Evolutionary conservation across 2,797 vertebrate genomes (phyloP), one percentile per base, ranked within the genome.

Genomic region (Borostomias antarcticus): DNA sequence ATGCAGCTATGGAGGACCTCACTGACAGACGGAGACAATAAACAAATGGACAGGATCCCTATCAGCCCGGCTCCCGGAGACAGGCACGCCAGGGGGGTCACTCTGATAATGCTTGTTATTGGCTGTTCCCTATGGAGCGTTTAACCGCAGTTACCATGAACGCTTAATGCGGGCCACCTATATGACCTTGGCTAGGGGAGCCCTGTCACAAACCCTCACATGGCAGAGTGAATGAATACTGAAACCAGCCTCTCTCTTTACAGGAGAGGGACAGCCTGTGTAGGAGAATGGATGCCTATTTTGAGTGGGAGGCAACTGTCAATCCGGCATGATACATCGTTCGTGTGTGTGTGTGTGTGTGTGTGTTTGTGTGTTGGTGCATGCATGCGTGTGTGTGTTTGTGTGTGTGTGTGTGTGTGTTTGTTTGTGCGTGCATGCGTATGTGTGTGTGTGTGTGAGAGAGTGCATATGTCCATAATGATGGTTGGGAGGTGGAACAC

Each of bases 31-130:
- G 62, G 72, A 83, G 72, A 82, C 66, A 45, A 64, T 69, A 82
- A 86, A 78, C 75, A 84, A 87, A 90, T 89, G 77, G 85, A 85
- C 82, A 64, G 75, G 83, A 85, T 88, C 75, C 81, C 87, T 90
- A 91, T 92, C 86, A 84, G 72, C 72, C 78, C 75, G 79, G 80
- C 82, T 77, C 82, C 85, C 81, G 82, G 81, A 75, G 79, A 75
- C 67, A 82, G 86, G 81, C 62, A 40, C 35, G 30, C 54, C 71
- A 48, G 78, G 83, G 73, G 78, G 77, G 78, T 84, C 81, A 83
- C 66, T 23, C 76, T 78, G 87, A 88, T 90, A 82, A 89, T 80
- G 83, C 73, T 70, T 74, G 79, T 85, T 89, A 87, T 79, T 90
- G 85, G 80, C 81, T 70, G 72, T 74, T 77, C 72, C 82, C 81